Conservation (phyloP, 2,113 vertebrate genomes). For the Nycticebus coucang region DNA sequence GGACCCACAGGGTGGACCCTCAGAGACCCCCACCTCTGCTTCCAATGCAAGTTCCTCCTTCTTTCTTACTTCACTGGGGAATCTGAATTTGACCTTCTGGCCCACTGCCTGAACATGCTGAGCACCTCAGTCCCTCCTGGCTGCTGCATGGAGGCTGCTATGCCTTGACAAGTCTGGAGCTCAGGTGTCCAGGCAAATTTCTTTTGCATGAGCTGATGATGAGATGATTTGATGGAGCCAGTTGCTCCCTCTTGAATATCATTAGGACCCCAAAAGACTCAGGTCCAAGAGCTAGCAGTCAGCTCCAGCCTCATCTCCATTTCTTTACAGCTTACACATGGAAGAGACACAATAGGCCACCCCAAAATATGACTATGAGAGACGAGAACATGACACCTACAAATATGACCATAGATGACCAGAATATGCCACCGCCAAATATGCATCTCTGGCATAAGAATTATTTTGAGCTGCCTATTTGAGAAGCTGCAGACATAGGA, state of each 20-base stretch:
- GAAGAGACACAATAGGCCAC: background rate
- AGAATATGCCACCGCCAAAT: background rate
- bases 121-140: background rate
- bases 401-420: too few relatives aligned
- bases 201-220: background rate
- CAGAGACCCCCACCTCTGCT: too few relatives aligned
- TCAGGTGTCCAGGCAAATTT: background rate
- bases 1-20: background rate
- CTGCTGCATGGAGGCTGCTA: background rate
- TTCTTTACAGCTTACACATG: background rate
- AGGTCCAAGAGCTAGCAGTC: background rate
- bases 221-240: background rate
- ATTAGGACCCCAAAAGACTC: too few relatives aligned
- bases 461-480: background rate
- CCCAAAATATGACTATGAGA: too few relatives aligned
- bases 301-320: background rate
- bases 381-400: too few relatives aligned
- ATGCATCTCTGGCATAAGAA: background rate
- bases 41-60: too few relatives aligned
- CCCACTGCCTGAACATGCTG: background rate
- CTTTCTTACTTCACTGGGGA: background rate
- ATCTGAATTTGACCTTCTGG: background rate
- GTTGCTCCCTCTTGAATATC: too few relatives aligned
- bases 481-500: background rate
- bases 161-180: background rate